Base-by-base conservation (phyloP, 2,797 vertebrate species). In the Channa striata region DNA sequence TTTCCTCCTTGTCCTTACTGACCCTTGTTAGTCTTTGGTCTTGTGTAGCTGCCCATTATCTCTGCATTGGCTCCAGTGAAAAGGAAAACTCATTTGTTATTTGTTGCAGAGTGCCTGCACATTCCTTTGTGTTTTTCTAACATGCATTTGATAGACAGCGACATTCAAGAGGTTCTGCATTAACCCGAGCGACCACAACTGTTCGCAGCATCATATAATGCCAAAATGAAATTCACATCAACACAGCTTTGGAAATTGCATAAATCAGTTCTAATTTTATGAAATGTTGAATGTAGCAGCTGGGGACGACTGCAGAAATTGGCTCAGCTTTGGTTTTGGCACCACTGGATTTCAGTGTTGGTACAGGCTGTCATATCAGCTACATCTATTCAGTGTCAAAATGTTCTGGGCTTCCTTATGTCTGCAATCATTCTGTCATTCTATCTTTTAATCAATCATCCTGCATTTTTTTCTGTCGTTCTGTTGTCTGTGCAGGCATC, bases 1-100 rank as follows among this genome's bases (percentile, higher is more conserved):
- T 70, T 63, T n/a, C 53, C 68, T 71, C 21, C 20, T 2, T 59
- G 80, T 90, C 87, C 83, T 84, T 6, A 1, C 80, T 89, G 89
- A 87, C 89, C 90, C 89, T 82, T 71, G 83, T 89, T 86, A 87
- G 79, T 69, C 54, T 75, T 78, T 61, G 49, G 66, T 72, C 57
- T 82, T 68, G 77, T 77, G 68, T 78, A 76, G 79, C 65, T 60
- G 85, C 83, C 77, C 74, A 66, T 83, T 74, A 80, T 75, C 72
- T 74, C 81, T 58, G 50, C 75, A 68, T 48, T 12, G 79, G 67
- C 83, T 85, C 65, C 70, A 84, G 67, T 62, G 67, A 83, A 80
- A 75, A 84, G 87, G 79, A 90, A 90, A 87, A 57, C 64, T 62
- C 66, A 59, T 88, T 81, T 78, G 57, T 62, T 63, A 59, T 88